Evolutionary conservation across 2,113 vertebrate genomes (phyloP).

Genomic region (Otus sunia): DNA sequence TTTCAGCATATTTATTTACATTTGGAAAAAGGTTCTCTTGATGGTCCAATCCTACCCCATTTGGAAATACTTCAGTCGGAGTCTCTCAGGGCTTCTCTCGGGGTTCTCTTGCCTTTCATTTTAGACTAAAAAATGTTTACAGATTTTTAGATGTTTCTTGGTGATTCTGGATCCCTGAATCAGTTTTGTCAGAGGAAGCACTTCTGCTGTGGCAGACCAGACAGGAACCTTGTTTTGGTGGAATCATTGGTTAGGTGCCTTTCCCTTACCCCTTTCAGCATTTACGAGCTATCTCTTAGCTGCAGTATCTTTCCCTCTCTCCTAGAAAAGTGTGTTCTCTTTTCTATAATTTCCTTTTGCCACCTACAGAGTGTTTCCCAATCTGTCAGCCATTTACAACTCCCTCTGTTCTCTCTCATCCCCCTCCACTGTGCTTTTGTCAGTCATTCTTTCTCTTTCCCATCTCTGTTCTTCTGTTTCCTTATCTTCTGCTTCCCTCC

Average conservation of each 20-base stretch:
- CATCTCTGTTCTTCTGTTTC: not conserved
- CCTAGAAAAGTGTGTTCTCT: not conserved
- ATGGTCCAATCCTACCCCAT: not conserved
- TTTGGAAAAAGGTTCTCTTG: not conserved
- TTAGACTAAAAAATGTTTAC: not conserved
- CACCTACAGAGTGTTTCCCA: constrained; percentile 23
- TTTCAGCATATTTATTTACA: not conserved
- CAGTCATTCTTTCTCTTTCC: constrained; percentile 6
- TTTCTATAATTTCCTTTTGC: constrained; percentile 41
- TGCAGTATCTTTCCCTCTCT: not conserved
- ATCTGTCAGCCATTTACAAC: constrained; percentile 36
- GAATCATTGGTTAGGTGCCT: not conserved
- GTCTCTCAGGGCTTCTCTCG: not conserved
- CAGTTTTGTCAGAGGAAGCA: not conserved
- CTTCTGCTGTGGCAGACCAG: not conserved
- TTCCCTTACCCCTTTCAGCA: not conserved
- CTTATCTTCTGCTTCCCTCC: not conserved
- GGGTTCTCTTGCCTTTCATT: not conserved
- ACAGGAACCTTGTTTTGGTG: not conserved
- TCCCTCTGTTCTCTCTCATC: constrained; percentile 34
- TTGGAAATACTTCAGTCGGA: not conserved
- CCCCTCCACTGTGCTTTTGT: constrained; percentile 44
- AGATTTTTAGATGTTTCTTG: not conserved
- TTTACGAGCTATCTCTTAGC: not conserved
- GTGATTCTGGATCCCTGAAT: not conserved